phyloP scores from a whole-genome alignment of 2,888 invertebrate species.

The Cyclophora punctaria region DNA sequence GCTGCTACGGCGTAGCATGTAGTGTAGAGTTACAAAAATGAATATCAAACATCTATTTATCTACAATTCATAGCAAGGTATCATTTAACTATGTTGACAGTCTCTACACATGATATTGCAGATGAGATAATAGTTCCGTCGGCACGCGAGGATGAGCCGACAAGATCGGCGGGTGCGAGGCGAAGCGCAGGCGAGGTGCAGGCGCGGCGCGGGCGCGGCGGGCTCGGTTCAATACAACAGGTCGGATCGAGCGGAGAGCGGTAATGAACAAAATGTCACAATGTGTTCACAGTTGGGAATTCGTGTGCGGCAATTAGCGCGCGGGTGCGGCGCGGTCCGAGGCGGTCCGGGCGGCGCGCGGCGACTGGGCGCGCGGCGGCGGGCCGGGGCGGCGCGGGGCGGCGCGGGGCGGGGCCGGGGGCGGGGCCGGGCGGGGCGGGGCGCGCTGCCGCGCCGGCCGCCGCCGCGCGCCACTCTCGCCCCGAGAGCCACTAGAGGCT shows the following conservation, averaged over 20 bases:
- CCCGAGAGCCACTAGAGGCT: conserved; percentile 72
- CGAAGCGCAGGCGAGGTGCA: too few relatives aligned
- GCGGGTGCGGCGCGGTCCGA: conserved; percentile 12
- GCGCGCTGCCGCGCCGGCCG: conserved; percentile 46
- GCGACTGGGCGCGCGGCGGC: conserved; percentile 22
- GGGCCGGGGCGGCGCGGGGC: conserved; percentile 21
- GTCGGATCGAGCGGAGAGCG: conserved; percentile 11
- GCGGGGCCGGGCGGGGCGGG: conserved; percentile 42
- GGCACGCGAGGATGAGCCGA: too few relatives aligned
- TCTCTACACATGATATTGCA: too few relatives aligned
- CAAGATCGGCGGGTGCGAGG: too few relatives aligned
- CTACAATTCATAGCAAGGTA: too few relatives aligned
- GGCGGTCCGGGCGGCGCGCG: conserved; percentile 20
- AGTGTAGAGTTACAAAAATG: too few relatives aligned
- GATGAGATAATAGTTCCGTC: too few relatives aligned
- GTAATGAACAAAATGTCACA: conserved; percentile 21
- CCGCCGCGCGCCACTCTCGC: conserved; percentile 66
- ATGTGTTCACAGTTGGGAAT: conserved; percentile 26
- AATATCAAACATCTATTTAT: too few relatives aligned
- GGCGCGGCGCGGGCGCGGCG: too few relatives aligned
- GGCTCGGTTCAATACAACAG: conserved; percentile 9
- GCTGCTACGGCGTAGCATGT: too few relatives aligned
- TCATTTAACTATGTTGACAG: too few relatives aligned
- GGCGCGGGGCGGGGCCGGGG: conserved; percentile 25
- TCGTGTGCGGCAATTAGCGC: conserved; percentile 18